A percentile compares a stretch with the other conserved stretches of the same genome.
phyloP scores from a whole-genome alignment of 2,113 vertebrate genomes.

The Psephotus haematonotus region DNA sequence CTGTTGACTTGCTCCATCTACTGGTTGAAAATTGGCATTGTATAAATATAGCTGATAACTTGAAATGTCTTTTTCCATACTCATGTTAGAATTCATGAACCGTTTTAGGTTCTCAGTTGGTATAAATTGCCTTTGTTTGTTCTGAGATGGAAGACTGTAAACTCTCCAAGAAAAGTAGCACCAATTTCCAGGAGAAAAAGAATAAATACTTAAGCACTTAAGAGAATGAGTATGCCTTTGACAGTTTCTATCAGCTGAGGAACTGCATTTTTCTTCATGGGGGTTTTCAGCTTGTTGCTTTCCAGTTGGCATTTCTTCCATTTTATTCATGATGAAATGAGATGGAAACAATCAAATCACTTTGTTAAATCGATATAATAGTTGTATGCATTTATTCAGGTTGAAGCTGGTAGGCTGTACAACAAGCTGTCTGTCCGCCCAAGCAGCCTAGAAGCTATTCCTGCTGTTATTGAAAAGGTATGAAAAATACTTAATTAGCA shows the following conservation, averaged over 20 bases:
- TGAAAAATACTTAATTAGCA: neutral
- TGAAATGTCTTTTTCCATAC: neutral
- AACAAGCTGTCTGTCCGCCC: conserved; percentile 91
- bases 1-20: conserved; percentile 24
- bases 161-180: neutral
- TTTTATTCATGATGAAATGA: neutral
- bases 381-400: conserved; percentile 69
- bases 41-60: neutral
- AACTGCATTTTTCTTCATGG: neutral
- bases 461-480: conserved; percentile 93
- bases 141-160: neutral
- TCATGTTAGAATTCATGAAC: neutral
- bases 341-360: neutral
- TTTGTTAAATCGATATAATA: neutral
- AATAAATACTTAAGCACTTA: fast-evolving
- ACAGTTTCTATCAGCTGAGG: neutral
- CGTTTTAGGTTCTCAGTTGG: neutral
- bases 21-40: neutral
- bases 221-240: neutral
- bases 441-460: conserved; percentile 86
- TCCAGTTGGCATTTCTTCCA: neutral
- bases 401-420: conserved; percentile 93
- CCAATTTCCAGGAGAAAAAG: fast-evolving
- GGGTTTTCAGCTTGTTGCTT: neutral
- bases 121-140: neutral